A percentile compares a stretch with the other conserved stretches of the same genome.
Evolutionary conservation across 2,113 vertebrate genomes (phyloP).

Genomic region (Paradoxurus hermaphroditus): DNA sequence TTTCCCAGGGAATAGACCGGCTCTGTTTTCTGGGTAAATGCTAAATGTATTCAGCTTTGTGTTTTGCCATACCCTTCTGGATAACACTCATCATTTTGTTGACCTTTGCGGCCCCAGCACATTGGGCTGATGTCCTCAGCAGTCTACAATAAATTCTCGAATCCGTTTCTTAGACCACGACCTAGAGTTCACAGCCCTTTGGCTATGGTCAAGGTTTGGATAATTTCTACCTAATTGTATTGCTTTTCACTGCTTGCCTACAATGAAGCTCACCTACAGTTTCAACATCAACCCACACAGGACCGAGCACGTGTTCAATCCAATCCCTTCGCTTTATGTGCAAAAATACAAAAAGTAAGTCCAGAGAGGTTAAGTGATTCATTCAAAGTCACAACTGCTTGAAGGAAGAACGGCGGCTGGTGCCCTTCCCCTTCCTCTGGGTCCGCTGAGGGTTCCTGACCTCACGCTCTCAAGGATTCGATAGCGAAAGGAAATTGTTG

Average conservation of each 20-base stretch:
- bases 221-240: background rate
- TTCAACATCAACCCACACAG: background rate
- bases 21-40: background rate
- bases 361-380: background rate
- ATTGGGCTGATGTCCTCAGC: background rate
- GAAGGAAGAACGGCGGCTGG: background rate
- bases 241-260: background rate
- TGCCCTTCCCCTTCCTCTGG: too few relatives aligned
- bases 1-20: background rate
- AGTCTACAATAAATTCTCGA: conserved; percentile 5
- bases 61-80: conserved; percentile 29
- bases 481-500: background rate
- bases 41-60: conserved; percentile 11
- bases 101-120: conserved; percentile 20
- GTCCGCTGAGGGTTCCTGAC: background rate
- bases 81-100: conserved; percentile 23
- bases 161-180: background rate
- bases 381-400: background rate
- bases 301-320: background rate
- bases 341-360: background rate
- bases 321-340: background rate
- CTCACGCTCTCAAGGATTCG: background rate
- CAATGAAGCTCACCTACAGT: background rate
- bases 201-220: background rate
- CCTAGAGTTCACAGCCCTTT: background rate